Evolutionary conservation across 2,888 invertebrate species (phyloP).

Genomic region (Linyphia triangularis): DNA sequence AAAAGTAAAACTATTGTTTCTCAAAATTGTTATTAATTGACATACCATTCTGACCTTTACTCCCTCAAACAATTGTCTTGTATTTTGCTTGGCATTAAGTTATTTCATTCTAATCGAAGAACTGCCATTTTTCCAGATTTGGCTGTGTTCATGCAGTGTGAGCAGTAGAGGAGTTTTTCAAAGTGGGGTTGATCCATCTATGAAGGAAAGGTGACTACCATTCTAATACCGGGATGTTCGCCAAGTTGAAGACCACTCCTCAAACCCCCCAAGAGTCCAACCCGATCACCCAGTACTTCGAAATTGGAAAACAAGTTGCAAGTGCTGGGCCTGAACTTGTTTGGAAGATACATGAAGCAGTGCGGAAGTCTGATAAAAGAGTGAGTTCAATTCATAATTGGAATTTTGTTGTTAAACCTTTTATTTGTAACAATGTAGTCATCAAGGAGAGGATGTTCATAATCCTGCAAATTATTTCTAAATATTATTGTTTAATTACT

Average conservation of each 20-base stretch:
- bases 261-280: slow-evolving; percentile 80
- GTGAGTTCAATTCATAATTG: slow-evolving; percentile 82
- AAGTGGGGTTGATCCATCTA: slow-evolving; percentile 8
- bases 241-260: slow-evolving; percentile 76
- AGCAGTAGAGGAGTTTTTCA: neutral
- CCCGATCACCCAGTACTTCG: slow-evolving; percentile 92
- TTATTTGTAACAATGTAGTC: no score
- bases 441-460: no score
- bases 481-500: neutral
- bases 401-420: neutral
- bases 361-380: slow-evolving; percentile 92
- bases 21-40: no score
- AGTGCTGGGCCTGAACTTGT: slow-evolving; percentile 92
- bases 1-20: no score
- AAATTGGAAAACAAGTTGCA: slow-evolving; percentile 89
- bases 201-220: slow-evolving; percentile 58
- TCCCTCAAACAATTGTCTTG: no score
- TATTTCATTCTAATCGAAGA: no score
- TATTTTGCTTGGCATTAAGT: no score
- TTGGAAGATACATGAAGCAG: slow-evolving; percentile 95
- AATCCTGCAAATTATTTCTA: no score
- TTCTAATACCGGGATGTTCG: slow-evolving; percentile 75
- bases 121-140: no score
- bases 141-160: neutral
- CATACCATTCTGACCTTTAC: no score